Evolutionary conservation across 2,113 vertebrate genomes (phyloP), one percentile per base, ranked within the genome.

Genomic region (Romanogobio albipinnatus): DNA sequence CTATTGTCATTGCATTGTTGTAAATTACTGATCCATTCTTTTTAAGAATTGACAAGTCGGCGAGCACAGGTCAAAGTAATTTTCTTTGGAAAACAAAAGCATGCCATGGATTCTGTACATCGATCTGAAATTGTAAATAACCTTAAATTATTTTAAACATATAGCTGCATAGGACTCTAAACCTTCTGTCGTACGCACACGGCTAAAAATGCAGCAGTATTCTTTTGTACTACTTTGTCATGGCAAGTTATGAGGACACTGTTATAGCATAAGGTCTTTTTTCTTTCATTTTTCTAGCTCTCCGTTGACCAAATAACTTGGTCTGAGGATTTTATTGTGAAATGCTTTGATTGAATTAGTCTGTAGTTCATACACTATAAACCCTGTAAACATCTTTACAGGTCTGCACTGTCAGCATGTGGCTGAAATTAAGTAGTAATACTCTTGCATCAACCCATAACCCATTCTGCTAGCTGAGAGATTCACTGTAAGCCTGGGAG

Each of bases 301-400:
- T 68, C 62, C 4, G 11, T 68, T 68, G 47, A 84, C 64, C 71
- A 77, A 76, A 70, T 87, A 84, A 74, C 84, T 83, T 85, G 61
- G 79, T 81, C 76, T 59, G 36, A 68, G 58, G 58, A 85, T 85
- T 85, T 85, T 76, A 81, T 81, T 68, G 61, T 51, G 45, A 82
- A 58, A 68, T 82, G 77, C 51, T 70, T 85, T 75, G 70, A 87
- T 75, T 77, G 70, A 84, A 85, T 82, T 87, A 61, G 84, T 76
- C 61, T 70, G 78, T 76, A 70, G 33, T 78, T 7, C 68, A 79
- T 83, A 61, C 51, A 56, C 58, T 84, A n/a, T 83, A 80, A 70
- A 77, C n/a, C 61, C 74, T 70, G 62, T 80, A 36, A 76, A 56
- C 53, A 73, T 68, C 45, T 81, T 81, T 81, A 81, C 79, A 81